Evolutionary conservation across 2,113 vertebrate genomes (phyloP).

Genomic region (Centropus unirufus): DNA sequence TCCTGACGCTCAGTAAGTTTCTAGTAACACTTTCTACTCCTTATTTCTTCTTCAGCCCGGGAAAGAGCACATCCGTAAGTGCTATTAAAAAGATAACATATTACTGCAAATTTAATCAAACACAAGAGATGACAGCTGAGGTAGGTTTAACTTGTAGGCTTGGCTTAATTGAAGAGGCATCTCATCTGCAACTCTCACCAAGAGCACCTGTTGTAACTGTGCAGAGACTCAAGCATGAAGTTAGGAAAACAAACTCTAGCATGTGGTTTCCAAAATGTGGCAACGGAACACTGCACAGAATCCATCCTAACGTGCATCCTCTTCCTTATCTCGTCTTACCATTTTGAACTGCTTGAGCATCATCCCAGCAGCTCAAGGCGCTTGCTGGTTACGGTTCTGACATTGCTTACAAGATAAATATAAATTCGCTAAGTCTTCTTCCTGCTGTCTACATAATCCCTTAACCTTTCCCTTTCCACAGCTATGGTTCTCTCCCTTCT

Average conservation of each 20-base stretch:
- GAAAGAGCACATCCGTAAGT: not conserved
- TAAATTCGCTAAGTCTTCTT: slow-evolving; percentile 71
- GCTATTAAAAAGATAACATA: not conserved
- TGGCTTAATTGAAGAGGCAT: not conserved
- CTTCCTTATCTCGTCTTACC: not conserved
- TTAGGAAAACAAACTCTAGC: not conserved
- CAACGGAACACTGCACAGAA: not conserved
- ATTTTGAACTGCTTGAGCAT: not conserved
- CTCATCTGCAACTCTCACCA: not conserved
- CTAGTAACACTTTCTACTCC: not conserved
- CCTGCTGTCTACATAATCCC: slow-evolving; percentile 26
- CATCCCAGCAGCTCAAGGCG: not conserved
- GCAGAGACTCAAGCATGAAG: not conserved
- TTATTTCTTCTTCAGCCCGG: not conserved
- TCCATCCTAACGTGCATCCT: not conserved
- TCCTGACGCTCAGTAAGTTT: not conserved
- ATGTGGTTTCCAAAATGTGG: not conserved
- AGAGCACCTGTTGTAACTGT: not conserved
- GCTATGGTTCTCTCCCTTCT: not conserved
- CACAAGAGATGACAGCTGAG: not conserved
- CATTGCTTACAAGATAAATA: slow-evolving; percentile 65
- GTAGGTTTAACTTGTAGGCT: not conserved
- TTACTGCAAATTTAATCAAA: not conserved
- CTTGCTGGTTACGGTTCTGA: slow-evolving; percentile 18
- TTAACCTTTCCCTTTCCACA: slow-evolving; percentile 18